phyloP scores from a whole-genome alignment of 2,888 invertebrate species.

The Dolichomitus sp. region DNA sequence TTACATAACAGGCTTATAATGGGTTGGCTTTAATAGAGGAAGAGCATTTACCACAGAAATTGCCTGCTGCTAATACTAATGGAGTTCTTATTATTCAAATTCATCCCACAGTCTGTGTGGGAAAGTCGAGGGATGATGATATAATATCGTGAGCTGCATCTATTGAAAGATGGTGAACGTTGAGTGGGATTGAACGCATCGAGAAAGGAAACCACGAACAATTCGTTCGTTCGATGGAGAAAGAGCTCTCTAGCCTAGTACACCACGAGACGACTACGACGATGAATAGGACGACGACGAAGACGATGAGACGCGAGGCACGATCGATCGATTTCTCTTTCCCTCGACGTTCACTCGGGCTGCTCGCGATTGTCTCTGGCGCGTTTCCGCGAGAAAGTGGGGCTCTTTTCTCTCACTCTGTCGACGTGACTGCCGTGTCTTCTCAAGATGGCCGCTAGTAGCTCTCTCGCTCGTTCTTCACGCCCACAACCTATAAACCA shows the following conservation, averaged over 20 bases:
- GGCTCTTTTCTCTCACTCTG: constrained; percentile 33
- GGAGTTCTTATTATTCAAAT: constrained; percentile 33
- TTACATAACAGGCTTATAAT: constrained; percentile 3
- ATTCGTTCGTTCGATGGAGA: constrained; percentile 47
- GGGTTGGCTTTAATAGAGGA: background rate
- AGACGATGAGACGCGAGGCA: constrained; percentile 51
- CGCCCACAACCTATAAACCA: constrained; percentile 27
- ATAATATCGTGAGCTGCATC: constrained; percentile 36
- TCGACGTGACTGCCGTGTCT: constrained; percentile 36
- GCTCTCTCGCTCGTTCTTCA: constrained; percentile 12
- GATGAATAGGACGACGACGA: constrained; percentile 24
- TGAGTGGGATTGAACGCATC: constrained; percentile 38
- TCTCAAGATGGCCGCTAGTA: constrained; percentile 48
- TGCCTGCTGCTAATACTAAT: constrained; percentile 25
- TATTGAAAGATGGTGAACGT: constrained; percentile 37
- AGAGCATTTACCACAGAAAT: background rate
- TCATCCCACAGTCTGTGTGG: background rate
- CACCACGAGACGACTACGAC: background rate
- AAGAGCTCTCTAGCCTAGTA: constrained; percentile 20
- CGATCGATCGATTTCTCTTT: constrained; percentile 62
- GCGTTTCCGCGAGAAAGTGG: constrained; percentile 56
- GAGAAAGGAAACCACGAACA: constrained; percentile 47
- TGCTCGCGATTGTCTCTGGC: constrained; percentile 47
- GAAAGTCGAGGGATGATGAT: constrained; percentile 43
- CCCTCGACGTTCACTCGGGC: constrained; percentile 31